These are phyloP conservation scores for Sapayoa aenigma DNA, from an alignment of 2,113 vertebrate species.

Conservation along the genomic window DNA sequence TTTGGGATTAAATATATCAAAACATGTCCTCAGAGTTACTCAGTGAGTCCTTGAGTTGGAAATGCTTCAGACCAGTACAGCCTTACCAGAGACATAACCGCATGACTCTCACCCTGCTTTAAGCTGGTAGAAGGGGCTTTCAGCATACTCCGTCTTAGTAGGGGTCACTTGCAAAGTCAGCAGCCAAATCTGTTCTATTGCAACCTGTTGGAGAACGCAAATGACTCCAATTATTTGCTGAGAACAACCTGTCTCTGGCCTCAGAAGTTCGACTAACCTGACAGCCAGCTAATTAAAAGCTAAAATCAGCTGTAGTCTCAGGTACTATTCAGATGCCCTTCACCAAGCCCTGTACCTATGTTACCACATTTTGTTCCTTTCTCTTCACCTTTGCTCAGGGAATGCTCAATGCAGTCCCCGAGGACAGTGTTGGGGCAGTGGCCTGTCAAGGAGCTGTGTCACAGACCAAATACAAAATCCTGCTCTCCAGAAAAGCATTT, in stretches of 20 bases:
- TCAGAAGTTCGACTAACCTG: not conserved
- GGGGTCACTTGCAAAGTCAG: not conserved
- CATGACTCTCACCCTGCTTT: not conserved
- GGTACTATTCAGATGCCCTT: not conserved
- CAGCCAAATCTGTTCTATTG: not conserved
- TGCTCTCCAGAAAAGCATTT: not conserved
- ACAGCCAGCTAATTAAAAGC: not conserved
- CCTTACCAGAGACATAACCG: not conserved
- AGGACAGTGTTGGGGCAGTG: not conserved
- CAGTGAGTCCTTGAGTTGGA: not conserved
- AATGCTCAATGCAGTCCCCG: accelerated
- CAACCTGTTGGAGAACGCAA: not conserved
- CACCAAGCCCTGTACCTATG: not conserved
- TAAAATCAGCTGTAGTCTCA: not conserved
- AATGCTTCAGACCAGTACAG: not conserved
- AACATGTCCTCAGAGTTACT: not conserved
- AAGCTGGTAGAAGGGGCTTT: not conserved
- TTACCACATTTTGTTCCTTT: not conserved
- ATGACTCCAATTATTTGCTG: not conserved
- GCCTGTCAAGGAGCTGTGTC: not conserved
- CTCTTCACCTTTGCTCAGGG: not conserved
- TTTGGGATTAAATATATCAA: not conserved
- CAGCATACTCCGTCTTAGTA: not conserved
- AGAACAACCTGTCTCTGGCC: not conserved
- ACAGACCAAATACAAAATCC: not conserved